Conservation (phyloP, 2,797 vertebrate genomes). For the Propithecus deckenii region DNA sequence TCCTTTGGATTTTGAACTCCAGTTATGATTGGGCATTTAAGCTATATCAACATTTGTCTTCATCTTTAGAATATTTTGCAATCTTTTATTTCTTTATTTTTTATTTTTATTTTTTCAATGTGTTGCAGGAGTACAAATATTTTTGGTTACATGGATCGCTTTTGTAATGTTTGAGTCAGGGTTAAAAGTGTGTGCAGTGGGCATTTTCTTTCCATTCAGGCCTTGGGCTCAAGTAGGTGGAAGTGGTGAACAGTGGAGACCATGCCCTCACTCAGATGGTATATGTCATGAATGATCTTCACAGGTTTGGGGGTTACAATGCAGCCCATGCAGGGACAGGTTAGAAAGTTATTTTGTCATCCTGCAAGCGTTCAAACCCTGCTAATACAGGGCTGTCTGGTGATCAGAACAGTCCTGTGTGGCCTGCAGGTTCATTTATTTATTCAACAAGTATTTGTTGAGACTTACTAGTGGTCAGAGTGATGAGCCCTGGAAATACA, state of each 20-base stretch:
- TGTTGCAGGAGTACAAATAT: too few species aligned
- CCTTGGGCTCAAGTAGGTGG: background rate
- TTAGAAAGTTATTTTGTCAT: background rate
- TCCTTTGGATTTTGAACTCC: conserved; percentile 8
- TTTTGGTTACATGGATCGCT: too few species aligned
- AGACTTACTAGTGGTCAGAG: background rate
- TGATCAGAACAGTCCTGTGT: background rate
- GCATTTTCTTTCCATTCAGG: background rate
- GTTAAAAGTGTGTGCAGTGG: background rate
- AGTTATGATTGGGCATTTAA: conserved; percentile 31
- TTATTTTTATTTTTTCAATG: too few species aligned
- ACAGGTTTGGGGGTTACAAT: background rate
- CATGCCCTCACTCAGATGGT: background rate
- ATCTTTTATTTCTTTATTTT: background rate
- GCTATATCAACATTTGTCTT: conserved; percentile 52
- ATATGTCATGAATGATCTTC: background rate
- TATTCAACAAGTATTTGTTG: background rate
- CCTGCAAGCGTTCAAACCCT: background rate
- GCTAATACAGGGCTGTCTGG: background rate
- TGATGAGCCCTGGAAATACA: background rate
- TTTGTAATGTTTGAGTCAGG: too few species aligned
- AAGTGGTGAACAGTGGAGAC: background rate
- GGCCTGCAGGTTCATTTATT: background rate
- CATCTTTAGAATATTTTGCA: conserved; percentile 34
- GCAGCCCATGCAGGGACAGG: background rate